These are phyloP conservation scores for Ceratina australensis DNA, from an alignment of 1,140 invertebrate species.

Conservation along the genomic window DNA sequence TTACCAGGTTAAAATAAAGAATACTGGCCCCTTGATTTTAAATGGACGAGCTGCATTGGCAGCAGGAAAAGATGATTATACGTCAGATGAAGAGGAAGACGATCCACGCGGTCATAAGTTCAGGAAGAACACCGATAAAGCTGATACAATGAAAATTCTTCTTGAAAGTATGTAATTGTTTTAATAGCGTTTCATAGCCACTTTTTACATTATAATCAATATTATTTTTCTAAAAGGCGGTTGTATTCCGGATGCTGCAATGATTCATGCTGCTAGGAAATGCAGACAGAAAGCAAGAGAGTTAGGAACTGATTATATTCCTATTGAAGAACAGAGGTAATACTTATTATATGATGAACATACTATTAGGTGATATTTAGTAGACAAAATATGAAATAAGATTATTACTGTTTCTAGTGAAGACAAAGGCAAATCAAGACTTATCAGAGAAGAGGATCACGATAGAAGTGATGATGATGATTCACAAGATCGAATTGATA, in stretches of 20 bases:
- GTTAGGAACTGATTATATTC: constrained; percentile 88
- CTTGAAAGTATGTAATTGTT: constrained; percentile 82
- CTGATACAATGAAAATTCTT: constrained; percentile 85
- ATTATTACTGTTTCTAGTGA: constrained; percentile 62
- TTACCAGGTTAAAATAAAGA: constrained; percentile 81
- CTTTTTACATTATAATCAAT: background rate
- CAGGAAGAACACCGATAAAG: constrained; percentile 78
- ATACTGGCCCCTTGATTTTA: constrained; percentile 83
- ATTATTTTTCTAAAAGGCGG: constrained; percentile 81
- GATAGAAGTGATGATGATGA: constrained; percentile 87
- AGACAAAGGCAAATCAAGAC: constrained; percentile 80
- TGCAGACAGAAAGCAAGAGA: constrained; percentile 92
- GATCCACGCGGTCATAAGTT: constrained; percentile 80
- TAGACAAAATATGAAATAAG: background rate
- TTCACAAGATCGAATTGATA: constrained; percentile 88
- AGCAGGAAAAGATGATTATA: constrained; percentile 87
- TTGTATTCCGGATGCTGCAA: constrained; percentile 96
- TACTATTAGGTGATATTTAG: background rate
- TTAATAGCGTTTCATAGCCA: background rate
- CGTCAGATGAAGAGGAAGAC: constrained; percentile 84
- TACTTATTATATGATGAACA: constrained; percentile 15
- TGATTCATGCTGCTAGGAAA: constrained; percentile 97
- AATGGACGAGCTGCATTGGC: constrained; percentile 89
- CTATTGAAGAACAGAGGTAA: constrained; percentile 84
- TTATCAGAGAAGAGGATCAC: constrained; percentile 93